Percentiles rank a stretch among this genome's conserved stretches.
These are phyloP conservation scores for Antennarius maculatus DNA, from an alignment of 2,797 vertebrate species.

Conservation along the genomic window DNA sequence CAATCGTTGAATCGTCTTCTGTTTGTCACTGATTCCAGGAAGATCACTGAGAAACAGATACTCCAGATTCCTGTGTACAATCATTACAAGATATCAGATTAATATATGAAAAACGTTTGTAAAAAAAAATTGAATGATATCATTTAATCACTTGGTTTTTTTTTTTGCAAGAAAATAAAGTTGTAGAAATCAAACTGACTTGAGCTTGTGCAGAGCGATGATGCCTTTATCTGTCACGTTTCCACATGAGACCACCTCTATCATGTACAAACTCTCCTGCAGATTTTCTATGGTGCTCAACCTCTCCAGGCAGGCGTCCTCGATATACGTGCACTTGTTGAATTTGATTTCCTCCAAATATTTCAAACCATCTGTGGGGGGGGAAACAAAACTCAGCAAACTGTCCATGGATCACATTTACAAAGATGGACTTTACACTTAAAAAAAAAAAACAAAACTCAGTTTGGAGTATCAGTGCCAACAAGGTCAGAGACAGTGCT, in stretches of 20 bases:
- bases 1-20: conserved; percentile 79
- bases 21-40: conserved; percentile 87
- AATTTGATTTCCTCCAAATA: conserved; percentile 89
- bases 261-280: conserved; percentile 82
- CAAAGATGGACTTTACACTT: neutral
- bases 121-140: too few species aligned
- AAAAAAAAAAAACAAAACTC: neutral
- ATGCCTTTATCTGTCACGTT: conserved; percentile 92
- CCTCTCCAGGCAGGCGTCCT: conserved; percentile 89
- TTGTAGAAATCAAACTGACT: conserved; percentile 60
- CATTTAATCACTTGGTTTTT: neutral
- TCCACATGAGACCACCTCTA: conserved; percentile 93
- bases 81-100: neutral
- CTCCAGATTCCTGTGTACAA: conserved; percentile 87
- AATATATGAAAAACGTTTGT: neutral
- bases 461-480: neutral
- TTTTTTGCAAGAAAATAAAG: neutral
- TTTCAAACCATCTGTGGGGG: conserved; percentile 85
- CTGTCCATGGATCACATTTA: neutral
- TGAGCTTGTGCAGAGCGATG: conserved; percentile 86
- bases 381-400: neutral
- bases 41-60: conserved; percentile 92
- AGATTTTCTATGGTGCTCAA: conserved; percentile 86
- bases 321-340: conserved; percentile 91
- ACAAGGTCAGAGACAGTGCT: conserved; percentile 27